These are phyloP conservation scores for Troides oblongomaculatus DNA, from an alignment of 2,888 invertebrate species.

Conservation along the genomic window DNA sequence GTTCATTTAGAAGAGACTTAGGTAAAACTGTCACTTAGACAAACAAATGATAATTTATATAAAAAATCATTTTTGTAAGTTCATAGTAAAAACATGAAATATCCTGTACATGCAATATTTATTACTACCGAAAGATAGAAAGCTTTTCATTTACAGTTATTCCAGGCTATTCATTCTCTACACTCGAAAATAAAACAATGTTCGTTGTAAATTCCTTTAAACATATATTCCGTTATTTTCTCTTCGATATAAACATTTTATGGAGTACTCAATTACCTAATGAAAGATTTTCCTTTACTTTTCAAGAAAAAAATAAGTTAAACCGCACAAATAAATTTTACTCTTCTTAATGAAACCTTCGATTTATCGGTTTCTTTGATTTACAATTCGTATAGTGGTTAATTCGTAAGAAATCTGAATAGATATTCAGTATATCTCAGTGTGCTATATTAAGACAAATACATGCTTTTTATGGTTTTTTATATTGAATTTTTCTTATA, in stretches of 20 bases:
- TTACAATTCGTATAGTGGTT: constrained; percentile 17
- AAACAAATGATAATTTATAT: not conserved
- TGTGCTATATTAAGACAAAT: not conserved
- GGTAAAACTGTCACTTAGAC: too few relatives aligned
- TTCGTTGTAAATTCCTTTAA: not conserved
- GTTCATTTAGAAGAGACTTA: too few relatives aligned
- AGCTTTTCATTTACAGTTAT: not conserved
- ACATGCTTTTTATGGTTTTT: not conserved
- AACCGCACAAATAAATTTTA: constrained; percentile 15
- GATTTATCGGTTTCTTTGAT: constrained; percentile 20
- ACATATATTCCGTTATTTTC: not conserved
- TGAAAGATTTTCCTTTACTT: not conserved
- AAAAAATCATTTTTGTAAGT: not conserved
- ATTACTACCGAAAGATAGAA: not conserved
- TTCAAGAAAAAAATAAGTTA: not conserved
- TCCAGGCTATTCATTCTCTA: not conserved
- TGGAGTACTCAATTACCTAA: not conserved
- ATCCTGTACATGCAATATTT: too few relatives aligned
- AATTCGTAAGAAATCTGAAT: constrained; percentile 10
- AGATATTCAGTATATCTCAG: not conserved
- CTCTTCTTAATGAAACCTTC: constrained; percentile 21
- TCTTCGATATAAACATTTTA: not conserved
- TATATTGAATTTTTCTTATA: too few relatives aligned
- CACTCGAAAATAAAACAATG: not conserved
- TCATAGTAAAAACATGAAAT: too few relatives aligned